Conservation (phyloP, 2,888 invertebrate genomes). For the Leptinotarsa tumamoca region DNA sequence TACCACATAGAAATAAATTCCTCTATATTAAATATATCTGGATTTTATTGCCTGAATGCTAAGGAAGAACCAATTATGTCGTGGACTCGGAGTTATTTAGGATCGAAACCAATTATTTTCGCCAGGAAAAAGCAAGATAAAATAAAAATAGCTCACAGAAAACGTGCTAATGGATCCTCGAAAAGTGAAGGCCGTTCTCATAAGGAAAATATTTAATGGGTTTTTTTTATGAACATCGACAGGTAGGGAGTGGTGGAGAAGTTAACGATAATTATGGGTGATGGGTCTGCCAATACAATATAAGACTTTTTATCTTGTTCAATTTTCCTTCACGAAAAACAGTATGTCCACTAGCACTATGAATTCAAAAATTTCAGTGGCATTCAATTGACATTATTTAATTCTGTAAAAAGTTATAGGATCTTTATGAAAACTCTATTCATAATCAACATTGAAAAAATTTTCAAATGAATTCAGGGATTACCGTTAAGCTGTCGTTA, state of each 20-base stretch:
- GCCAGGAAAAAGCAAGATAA: conserved; percentile 10
- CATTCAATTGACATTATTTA: too few relatives aligned
- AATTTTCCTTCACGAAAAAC: background rate
- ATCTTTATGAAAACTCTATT: too few relatives aligned
- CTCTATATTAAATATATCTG: conserved; percentile 15
- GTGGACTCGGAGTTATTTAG: conserved; percentile 12
- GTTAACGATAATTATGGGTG: background rate
- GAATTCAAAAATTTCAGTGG: too few relatives aligned
- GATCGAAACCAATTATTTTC: conserved; percentile 18
- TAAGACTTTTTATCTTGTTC: background rate
- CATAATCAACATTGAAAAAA: too few relatives aligned
- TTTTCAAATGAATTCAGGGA: too few relatives aligned
- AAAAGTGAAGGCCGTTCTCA: background rate
- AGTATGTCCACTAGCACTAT: too few relatives aligned
- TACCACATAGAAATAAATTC: background rate
- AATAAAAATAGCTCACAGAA: conserved; percentile 5
- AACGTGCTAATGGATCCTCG: conserved; percentile 14
- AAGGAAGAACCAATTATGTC: conserved; percentile 15
- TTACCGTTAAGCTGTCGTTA: too few relatives aligned
- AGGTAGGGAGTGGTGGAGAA: conserved; percentile 4
- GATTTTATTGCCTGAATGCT: conserved; percentile 12
- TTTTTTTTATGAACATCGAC: conserved; percentile 10
- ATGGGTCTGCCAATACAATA: background rate
- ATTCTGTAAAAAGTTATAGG: too few relatives aligned
- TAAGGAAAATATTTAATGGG: conserved; percentile 12